Evolutionary conservation across 2,113 vertebrate species (phyloP), one percentile per base, ranked within the genome.

Genomic region (Chionodraco myersi): DNA sequence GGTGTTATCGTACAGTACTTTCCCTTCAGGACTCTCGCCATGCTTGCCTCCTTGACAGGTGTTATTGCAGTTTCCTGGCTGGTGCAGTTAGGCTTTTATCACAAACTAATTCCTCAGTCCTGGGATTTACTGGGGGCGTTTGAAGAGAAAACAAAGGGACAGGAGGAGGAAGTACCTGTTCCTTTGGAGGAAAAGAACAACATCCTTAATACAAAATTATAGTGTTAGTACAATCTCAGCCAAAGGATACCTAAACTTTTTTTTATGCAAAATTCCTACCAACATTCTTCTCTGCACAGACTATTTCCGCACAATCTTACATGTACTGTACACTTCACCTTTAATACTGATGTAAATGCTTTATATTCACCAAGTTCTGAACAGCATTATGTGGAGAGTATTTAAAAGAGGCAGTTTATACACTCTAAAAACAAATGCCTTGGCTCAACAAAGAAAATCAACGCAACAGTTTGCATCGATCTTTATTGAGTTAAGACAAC

Each of bases 1-100:
- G 67, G 76, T 5, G 51, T 85, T 1, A 78, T 88, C 47, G 64
- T 0, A 13, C 89, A 90, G 57, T 79, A 85, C 56, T 92, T 89
- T 56, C 89, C 89, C 56, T 85, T 49, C 78, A 89, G 89, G 76
- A 89, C 87, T 21, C 9, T 91, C 10, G 64, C 76, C 34, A 83
- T 85, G 87, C 9, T 88, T 8, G 15, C 12, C 26, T 90, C 86
- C 45, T 9, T 86, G 52, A 36, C 59, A 44, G 30, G 54, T 54
- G 11, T 89, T 48, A n/a, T 56, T 9, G 1, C 30, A 10, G 69
- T 89, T 11, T 91, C 91, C 12, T 79, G 36, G 54, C 60, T 92
- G 77, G 44, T 70, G 49, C 48, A 85, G 8, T n/a, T 82, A 2
- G 70, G 11, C 68, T 90, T 90, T 68, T 21, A 49, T 65, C 78